phyloP scores from a whole-genome alignment of 2,888 invertebrate genomes.

The Kryphioiulus occultus region DNA sequence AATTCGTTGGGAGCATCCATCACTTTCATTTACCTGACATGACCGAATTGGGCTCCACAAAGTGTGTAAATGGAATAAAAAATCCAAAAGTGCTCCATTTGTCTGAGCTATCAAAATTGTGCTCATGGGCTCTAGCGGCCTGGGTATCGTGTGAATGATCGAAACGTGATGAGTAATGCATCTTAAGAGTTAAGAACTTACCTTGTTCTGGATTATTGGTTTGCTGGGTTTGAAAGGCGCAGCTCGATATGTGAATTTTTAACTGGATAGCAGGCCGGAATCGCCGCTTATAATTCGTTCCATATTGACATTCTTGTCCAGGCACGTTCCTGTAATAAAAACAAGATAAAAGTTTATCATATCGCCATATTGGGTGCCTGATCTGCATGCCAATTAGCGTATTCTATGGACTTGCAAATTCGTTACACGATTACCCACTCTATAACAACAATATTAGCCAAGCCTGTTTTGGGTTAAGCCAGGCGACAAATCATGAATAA shows the following conservation, averaged over 20 bases:
- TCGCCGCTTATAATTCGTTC: not conserved
- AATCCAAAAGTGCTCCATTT: not conserved
- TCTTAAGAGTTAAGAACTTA: not conserved
- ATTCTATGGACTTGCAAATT: not conserved
- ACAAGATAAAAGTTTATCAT: not conserved
- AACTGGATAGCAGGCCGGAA: not conserved
- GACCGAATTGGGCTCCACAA: not conserved
- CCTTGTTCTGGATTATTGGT: not conserved
- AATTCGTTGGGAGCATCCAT: not conserved
- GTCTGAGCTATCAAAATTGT: not conserved
- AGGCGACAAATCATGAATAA: not conserved
- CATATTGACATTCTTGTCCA: not conserved
- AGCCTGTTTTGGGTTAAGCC: not conserved
- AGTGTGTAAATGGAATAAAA: not conserved
- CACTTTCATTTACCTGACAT: not conserved
- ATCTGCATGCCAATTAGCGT: not conserved
- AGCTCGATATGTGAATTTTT: not conserved
- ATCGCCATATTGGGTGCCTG: not conserved
- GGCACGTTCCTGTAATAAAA: slow-evolving; percentile 16
- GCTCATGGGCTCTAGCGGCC: too few species aligned
- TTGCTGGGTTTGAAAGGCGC: not conserved
- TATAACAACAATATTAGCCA: not conserved
- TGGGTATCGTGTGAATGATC: not conserved
- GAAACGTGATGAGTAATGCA: not conserved
- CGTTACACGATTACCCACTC: not conserved